phyloP scores from a whole-genome alignment of 2,797 vertebrate genomes.

The Melanotaenia pygmaea region DNA sequence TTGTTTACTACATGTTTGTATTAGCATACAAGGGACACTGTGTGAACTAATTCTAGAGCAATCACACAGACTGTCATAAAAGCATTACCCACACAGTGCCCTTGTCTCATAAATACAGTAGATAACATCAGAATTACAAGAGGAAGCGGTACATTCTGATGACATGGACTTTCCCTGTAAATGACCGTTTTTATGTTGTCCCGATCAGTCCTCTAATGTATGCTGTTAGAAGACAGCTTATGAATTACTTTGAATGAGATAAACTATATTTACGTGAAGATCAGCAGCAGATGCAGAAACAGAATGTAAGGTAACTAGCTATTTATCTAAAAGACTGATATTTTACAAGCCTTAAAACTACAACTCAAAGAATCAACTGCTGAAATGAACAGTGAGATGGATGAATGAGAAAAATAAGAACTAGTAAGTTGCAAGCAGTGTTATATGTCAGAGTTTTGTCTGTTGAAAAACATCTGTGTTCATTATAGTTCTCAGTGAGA shows the following conservation, averaged over 20 bases:
- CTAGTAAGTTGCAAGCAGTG: conserved; percentile 19
- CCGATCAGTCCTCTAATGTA: background rate
- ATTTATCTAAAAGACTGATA: conserved; percentile 2
- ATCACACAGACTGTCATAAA: conserved; percentile 10
- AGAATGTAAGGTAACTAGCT: background rate
- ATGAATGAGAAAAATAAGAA: conserved; percentile 16
- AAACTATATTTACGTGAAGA: conserved; percentile 18
- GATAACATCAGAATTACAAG: conserved; percentile 3
- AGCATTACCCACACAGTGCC: conserved; percentile 4
- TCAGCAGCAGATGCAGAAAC: conserved; percentile 7
- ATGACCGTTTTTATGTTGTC: conserved; percentile 2
- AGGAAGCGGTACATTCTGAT: conserved; percentile 23
- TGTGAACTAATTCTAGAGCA: conserved; percentile 9
- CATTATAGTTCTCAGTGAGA: conserved; percentile 83
- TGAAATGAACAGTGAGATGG: conserved; percentile 9
- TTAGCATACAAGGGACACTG: conserved; percentile 12
- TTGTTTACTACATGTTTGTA: conserved; percentile 27
- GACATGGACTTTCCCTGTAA: conserved; percentile 12
- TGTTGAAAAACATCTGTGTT: conserved; percentile 50
- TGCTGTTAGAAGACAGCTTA: background rate
- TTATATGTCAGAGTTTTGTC: conserved; percentile 29
- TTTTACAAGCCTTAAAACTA: conserved; percentile 26
- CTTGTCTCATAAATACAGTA: conserved; percentile 24
- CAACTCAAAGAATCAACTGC: background rate
- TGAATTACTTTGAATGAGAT: conserved; percentile 9